A percentile compares a stretch with the other conserved stretches of the same genome.
phyloP scores from a whole-genome alignment of 2,113 vertebrate species.

The Peromyscus polionotus region DNA sequence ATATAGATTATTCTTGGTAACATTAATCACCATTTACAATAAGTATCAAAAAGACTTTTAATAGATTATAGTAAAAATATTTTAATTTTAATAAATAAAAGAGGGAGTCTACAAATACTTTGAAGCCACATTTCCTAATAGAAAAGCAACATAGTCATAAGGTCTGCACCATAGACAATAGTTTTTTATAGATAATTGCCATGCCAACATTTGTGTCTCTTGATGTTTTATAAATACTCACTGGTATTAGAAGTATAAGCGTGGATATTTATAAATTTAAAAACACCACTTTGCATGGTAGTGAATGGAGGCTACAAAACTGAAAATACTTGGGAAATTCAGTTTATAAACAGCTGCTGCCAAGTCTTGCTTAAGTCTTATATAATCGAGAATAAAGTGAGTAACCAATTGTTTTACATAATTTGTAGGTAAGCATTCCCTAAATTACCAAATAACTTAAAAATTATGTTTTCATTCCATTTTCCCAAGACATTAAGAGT shows the following conservation, averaged over 20 bases:
- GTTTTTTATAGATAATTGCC: background rate
- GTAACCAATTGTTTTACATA: constrained; percentile 31
- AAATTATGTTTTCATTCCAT: constrained; percentile 59
- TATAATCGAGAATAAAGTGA: constrained; percentile 61
- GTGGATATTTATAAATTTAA: background rate
- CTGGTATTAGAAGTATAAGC: background rate
- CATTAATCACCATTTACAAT: background rate
- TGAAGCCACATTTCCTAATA: background rate
- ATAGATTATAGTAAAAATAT: background rate
- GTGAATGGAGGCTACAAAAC: background rate
- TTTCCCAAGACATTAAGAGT: constrained; percentile 32
- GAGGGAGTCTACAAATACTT: too few relatives aligned
- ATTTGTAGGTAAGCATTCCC: constrained; percentile 33
- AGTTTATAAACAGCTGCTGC: constrained; percentile 53
- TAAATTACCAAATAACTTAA: constrained; percentile 54
- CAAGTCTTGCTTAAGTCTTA: constrained; percentile 51
- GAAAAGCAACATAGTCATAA: background rate
- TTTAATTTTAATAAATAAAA: constrained; percentile 20
- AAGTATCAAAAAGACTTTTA: background rate
- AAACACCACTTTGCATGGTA: background rate
- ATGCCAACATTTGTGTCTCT: background rate
- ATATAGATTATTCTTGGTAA: background rate
- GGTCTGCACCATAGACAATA: background rate
- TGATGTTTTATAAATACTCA: constrained; percentile 18
- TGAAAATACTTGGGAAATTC: constrained; percentile 46